These are phyloP conservation scores for Spongilla lacustris DNA, from an alignment of 37 sponge, comb jelly and placozoan species.

Conservation along the genomic window DNA sequence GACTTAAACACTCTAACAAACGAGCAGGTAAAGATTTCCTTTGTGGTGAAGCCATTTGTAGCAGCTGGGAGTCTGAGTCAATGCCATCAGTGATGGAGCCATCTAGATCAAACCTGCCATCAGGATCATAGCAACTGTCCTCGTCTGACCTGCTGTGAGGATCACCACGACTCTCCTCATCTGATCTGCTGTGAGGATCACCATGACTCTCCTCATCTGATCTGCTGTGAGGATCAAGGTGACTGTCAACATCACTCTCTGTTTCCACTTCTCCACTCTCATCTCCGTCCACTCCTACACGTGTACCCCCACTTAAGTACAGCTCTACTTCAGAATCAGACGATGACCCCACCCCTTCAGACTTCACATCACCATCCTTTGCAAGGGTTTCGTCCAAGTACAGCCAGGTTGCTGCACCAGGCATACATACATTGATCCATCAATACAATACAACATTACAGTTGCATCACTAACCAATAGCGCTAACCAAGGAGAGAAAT, in stretches of 20 bases:
- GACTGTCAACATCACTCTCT: not conserved
- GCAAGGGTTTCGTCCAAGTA: conserved; percentile 79
- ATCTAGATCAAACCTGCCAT: not conserved
- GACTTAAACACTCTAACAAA: no score
- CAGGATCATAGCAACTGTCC: not conserved
- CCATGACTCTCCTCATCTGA: not conserved
- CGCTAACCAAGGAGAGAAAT: conserved; percentile 29
- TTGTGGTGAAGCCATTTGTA: not conserved
- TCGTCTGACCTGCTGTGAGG: not conserved
- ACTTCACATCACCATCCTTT: conserved; percentile 17
- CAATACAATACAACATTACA: not conserved
- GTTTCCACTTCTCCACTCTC: not conserved
- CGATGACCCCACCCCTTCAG: not conserved
- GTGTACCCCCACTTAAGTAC: not conserved
- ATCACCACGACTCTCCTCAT: no score
- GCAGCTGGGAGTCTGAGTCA: not conserved
- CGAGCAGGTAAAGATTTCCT: not conserved
- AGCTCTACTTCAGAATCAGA: not conserved
- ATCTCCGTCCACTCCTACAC: not conserved
- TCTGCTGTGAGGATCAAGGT: not conserved
- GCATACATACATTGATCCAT: not conserved
- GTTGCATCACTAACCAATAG: conserved; percentile 52
- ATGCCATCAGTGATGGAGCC: not conserved
- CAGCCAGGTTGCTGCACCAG: conserved; percentile 40
- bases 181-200: not conserved